These are phyloP conservation scores for Microdon myrmicae DNA, from an alignment of 2,888 invertebrate species.

Conservation along the genomic window DNA sequence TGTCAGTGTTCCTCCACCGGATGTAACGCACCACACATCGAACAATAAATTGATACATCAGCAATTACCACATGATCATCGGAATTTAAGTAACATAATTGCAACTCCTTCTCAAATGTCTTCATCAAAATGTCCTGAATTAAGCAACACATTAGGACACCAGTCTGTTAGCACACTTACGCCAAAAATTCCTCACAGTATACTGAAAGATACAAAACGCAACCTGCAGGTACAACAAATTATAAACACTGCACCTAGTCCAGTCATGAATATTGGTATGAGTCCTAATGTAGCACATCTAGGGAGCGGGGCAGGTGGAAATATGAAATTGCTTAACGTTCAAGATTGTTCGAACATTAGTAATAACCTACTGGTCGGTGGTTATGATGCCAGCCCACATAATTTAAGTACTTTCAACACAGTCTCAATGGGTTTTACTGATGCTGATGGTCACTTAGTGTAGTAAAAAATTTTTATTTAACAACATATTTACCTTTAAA, in stretches of 20 bases:
- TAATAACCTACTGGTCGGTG: slow-evolving; percentile 60
- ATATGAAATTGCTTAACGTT: slow-evolving; percentile 71
- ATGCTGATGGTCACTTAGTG: slow-evolving; percentile 67
- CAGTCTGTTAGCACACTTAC: slow-evolving; percentile 55
- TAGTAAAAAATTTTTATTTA: slow-evolving; percentile 56
- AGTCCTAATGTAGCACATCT: slow-evolving; percentile 26
- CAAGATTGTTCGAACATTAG: slow-evolving; percentile 68
- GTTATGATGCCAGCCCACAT: slow-evolving; percentile 63
- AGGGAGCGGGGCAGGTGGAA: slow-evolving; percentile 65
- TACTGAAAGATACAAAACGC: slow-evolving; percentile 73
- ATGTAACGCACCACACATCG: slow-evolving; percentile 66
- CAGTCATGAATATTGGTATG: slow-evolving; percentile 42
- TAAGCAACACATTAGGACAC: slow-evolving; percentile 52
- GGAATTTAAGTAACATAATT: slow-evolving; percentile 63
- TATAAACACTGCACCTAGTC: slow-evolving; percentile 30
- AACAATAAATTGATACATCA: slow-evolving; percentile 54
- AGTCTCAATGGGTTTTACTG: slow-evolving; percentile 64
- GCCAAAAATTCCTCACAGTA: slow-evolving; percentile 72
- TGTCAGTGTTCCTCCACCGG: slow-evolving; percentile 64
- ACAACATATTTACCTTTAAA: not conserved
- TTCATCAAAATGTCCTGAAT: slow-evolving; percentile 59
- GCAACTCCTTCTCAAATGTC: slow-evolving; percentile 62
- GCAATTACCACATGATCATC: slow-evolving; percentile 60
- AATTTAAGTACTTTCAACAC: slow-evolving; percentile 64
- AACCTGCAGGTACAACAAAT: slow-evolving; percentile 69